Evolutionary conservation across 1,140 invertebrate genomes (phyloP).

Genomic region (Drosophila bocki): DNA sequence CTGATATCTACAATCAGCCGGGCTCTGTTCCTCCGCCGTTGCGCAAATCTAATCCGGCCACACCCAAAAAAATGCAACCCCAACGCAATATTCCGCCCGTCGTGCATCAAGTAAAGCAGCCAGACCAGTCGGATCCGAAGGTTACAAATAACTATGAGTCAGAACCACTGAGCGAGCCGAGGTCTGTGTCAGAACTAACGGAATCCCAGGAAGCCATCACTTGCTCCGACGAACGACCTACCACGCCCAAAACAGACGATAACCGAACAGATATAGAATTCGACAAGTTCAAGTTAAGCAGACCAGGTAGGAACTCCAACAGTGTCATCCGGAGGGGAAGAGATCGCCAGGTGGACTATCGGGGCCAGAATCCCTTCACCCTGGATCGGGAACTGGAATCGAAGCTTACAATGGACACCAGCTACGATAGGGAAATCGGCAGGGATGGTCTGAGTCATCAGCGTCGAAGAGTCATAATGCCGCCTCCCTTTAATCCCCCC

Average conservation of each 20-base stretch:
- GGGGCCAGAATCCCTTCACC: slow-evolving; percentile 26
- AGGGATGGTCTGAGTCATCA: not conserved
- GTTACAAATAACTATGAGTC: not conserved
- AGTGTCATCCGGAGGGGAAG: slow-evolving; percentile 12
- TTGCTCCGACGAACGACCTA: not conserved
- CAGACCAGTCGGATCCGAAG: not conserved
- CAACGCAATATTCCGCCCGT: not conserved
- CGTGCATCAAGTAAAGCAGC: not conserved
- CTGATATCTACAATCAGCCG: slow-evolving; percentile 12
- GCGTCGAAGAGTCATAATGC: slow-evolving; percentile 21
- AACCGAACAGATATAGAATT: not conserved
- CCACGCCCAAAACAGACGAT: not conserved
- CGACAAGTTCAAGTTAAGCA: not conserved
- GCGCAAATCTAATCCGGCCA: slow-evolving; percentile 1
- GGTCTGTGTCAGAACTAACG: too few relatives aligned
- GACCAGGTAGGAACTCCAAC: not conserved
- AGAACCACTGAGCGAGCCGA: not conserved
- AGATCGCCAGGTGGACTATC: slow-evolving; percentile 9
- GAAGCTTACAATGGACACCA: slow-evolving; percentile 14
- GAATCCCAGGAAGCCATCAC: not conserved
- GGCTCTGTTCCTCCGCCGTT: slow-evolving; percentile 1
- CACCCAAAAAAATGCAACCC: not conserved
- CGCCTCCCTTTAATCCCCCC: slow-evolving; percentile 53
- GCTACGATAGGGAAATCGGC: not conserved
- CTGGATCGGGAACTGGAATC: not conserved